Evolutionary conservation across 2,888 invertebrate species (phyloP), one percentile per base, ranked within the genome.

Genomic region (Metellina segmentata): DNA sequence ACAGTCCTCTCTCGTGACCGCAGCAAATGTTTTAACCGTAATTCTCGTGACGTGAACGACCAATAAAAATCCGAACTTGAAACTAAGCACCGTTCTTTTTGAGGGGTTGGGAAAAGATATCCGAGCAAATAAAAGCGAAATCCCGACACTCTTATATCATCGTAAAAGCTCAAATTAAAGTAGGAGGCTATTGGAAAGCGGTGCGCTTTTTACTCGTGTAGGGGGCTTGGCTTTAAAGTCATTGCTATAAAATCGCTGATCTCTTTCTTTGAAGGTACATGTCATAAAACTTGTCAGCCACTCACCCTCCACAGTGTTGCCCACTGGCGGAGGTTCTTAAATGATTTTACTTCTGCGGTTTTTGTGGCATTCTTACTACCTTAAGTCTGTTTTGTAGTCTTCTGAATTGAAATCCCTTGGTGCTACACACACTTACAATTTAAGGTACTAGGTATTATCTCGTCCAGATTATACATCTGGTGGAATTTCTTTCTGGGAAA

Each of bases 151-250:
- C 85, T 90, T 90, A 85, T 71, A 85, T 90, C 85, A 85, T 90
- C 90, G 85, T 90, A 90, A 90, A 90, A 90, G 81, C 85, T 81
- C 53, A 90, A 85, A 90, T 90, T 90, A 90, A 90, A 90, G 61
- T 81, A 61, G 8, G n/a, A 52, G 34, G 87, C 77, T 49, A 71
- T 78, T 75, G 79, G 71, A 52, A 74, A 71, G 69, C 13, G 77
- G 71, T 49, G 34, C 34, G 34, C 34, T 16, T 48, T 11, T 48
- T 74, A 51, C 9, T 81, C 20, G 48, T 78, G 88, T 82, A 7
- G 61, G 75, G 48, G 83, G 70, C 81, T 81, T 82, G 83, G 83
- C 74, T 83, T 83, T 89, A 89, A 83, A 89, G 77, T 78, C 89
- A 34, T 7, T 82, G 83, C 89, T 83, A 89, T 89, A 89, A 89